Conservation (phyloP, 64 coral and sea anemone genomes). For the Stichodactyla helianthus region DNA sequence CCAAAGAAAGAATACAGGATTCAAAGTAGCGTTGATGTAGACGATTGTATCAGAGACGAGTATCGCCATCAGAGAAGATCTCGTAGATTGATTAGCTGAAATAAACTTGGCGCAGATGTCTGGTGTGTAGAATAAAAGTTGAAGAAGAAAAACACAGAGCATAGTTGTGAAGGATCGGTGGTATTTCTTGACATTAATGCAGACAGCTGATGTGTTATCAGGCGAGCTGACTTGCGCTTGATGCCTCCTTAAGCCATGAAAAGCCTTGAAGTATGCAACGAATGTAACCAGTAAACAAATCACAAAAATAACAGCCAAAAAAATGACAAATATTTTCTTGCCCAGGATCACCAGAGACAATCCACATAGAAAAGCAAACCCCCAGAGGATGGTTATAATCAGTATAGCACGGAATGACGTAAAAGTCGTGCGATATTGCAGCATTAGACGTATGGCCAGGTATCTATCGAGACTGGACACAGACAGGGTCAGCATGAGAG, state of each 20-base stretch:
- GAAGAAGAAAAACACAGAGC: slow-evolving; percentile 22
- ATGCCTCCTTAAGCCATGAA: neutral
- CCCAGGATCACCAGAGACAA: neutral
- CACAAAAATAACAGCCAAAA: neutral
- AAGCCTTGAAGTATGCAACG: slow-evolving; percentile 1
- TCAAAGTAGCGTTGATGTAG: neutral
- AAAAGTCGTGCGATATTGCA: slow-evolving; percentile 6
- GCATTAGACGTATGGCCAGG: slow-evolving; percentile 21
- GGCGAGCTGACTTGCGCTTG: neutral
- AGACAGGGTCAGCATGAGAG: slow-evolving; percentile 5
- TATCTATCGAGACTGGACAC: slow-evolving; percentile 10
- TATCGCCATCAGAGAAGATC: neutral
- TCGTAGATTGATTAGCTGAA: neutral
- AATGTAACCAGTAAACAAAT: slow-evolving; percentile 15
- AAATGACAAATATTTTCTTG: neutral
- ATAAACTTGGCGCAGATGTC: slow-evolving; percentile 17
- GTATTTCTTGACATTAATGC: slow-evolving; percentile 30
- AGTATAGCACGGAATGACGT: slow-evolving; percentile 21
- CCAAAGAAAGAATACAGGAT: slow-evolving; percentile 5
- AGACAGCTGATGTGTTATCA: neutral
- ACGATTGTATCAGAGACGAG: slow-evolving; percentile 1
- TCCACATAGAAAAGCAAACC: neutral
- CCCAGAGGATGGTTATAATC: neutral
- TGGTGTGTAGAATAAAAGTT: slow-evolving; percentile 26
- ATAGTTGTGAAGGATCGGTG: slow-evolving; percentile 20